These are phyloP conservation scores for Hirundo rustica DNA, from an alignment of 2,797 vertebrate genomes.

Conservation along the genomic window DNA sequence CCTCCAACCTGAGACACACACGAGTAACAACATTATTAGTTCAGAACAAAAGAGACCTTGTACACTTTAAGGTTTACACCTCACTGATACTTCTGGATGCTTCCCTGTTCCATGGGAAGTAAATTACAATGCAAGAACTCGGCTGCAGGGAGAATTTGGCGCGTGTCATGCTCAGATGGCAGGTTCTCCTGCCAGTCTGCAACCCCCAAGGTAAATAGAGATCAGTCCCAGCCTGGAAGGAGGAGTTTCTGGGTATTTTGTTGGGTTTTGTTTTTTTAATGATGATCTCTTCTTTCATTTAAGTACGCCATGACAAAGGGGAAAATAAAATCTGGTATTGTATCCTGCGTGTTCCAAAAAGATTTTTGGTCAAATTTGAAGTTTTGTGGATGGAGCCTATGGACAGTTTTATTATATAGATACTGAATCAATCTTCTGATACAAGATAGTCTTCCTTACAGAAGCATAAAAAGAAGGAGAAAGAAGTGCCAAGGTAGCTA, in stretches of 20 bases:
- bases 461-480: background rate
- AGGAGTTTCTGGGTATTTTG: background rate
- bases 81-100: constrained; percentile 7
- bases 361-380: background rate
- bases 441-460: background rate
- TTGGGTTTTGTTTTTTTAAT: background rate
- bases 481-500: background rate
- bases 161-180: background rate
- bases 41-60: constrained; percentile 14
- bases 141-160: background rate
- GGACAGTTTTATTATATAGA: background rate
- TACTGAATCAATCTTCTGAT: background rate
- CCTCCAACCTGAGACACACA: background rate
- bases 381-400: background rate
- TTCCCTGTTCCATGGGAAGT: background rate
- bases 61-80: background rate
- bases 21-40: background rate
- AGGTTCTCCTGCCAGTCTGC: constrained; percentile 3
- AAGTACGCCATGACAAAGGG: background rate
- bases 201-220: constrained; percentile 26
- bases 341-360: background rate
- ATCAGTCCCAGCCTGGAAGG: constrained; percentile 4
- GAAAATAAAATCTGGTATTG: background rate
- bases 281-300: background rate
- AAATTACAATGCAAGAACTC: constrained; percentile 21